Evolutionary conservation across 2,888 invertebrate genomes (phyloP), one percentile per base, ranked within the genome.

Genomic region (Nyleta sp.): DNA sequence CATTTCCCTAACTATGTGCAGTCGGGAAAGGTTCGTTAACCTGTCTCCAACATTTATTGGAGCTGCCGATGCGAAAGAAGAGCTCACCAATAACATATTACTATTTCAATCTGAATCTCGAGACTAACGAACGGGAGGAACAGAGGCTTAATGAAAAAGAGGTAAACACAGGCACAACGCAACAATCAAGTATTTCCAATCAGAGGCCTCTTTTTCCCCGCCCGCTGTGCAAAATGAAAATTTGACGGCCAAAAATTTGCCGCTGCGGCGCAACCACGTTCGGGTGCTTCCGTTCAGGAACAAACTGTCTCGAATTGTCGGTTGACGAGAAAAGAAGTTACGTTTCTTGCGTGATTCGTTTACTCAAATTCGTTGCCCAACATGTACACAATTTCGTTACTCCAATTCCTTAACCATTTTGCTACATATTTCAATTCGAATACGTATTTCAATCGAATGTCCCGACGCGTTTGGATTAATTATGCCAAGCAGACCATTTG

Each of bases 31-130:
- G 89, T 90, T 89, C 89, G 88, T 90, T 90, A 89, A 89, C 87
- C 89, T 88, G 89, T 89, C 89, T 84, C 84, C 82, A 83, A 84
- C 87, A 87, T 89, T 88, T 88, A 90, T 89, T 86, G 88, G 85
- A 84, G 82, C 83, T 82, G 84, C 83, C 83, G 83, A 85, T 84
- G 84, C 81, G 85, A 88, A 88, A 85, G 84, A 83, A 84, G 82
- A 84, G 84, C 84, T 80, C 86, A 85, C 87, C 88, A 85, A 88
- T 87, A 87, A 89, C 88, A 87, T 86, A 88, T 89, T 87, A 87
- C 87, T 85, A 84, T 87, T 88, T 87, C 86, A 87, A 87, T 87
- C 84, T 82, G 80, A 82, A 82, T 82, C 81, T 82, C 81, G 82
- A 68, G 71, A 62, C 62, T 74, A 80, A 73, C 70, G 73, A 65